Base-by-base conservation (phyloP, 2,888 invertebrate species). In the Plagodis pulveraria region DNA sequence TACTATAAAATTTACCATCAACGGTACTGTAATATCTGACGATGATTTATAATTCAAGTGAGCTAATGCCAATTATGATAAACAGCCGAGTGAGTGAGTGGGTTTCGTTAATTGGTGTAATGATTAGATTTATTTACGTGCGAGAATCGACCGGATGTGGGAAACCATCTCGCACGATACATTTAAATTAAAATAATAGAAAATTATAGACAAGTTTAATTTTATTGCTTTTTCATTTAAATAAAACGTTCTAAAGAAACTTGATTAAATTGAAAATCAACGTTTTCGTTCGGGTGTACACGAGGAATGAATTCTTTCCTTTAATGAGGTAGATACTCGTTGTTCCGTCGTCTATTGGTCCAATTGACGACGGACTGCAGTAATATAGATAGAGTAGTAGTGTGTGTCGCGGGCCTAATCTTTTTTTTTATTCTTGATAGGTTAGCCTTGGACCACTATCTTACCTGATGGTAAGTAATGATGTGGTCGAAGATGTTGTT, bases 61-160 rank as follows among this genome's bases (percentile, higher is more conserved):
- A 65, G 63, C 67, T 49, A 64, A 67, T 69, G 66, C 65, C 65
- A 66, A 66, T 69, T 61, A 68, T 60, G 60, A 58, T 60, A 65
- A 58, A 59, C 57, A 64, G 57, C 53, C 38, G 56, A 51, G 42
- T 38, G 38, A 51, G 42, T 38, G 38, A 38, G 62, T 66, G 56
- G 57, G 62, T 62, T 66, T 64, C 62, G 51, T 60, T 66, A 63
- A 63, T 63, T 63, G 63, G 50, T 43, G 63, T 57, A 57, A 65
- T 67, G 41, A 65, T 63, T 60, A 42, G 48, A 47, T 61, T 67
- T 57, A 59, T 64, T 54, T 61, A 50, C 45, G 62, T 51, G 62
- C 51, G 60, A 67, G 62, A 61, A 55, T 56, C 53, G 56, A 48
- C 5, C 56, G 53, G 51, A 56, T 50, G 52, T 52, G 40, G 53